A percentile compares a stretch with the other conserved stretches of the same genome.
phyloP scores from a whole-genome alignment of 2,888 invertebrate species.

The Liopterus haemorrhoidalis region DNA sequence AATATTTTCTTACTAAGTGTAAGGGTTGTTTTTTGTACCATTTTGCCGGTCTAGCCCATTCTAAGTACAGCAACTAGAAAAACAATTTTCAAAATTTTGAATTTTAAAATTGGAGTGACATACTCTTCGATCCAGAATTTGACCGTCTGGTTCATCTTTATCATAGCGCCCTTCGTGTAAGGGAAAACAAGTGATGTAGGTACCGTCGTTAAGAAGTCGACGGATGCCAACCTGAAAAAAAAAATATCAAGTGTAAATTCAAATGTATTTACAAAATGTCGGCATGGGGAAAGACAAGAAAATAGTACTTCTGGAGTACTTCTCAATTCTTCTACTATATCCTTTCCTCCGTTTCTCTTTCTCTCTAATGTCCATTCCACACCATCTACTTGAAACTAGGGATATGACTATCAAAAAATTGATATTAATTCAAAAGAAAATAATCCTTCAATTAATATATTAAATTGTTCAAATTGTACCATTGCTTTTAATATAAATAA shows the following conservation, averaged over 20 bases:
- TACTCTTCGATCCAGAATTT: constrained; percentile 67
- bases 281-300: not conserved
- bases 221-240: constrained; percentile 68
- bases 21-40: constrained; percentile 93
- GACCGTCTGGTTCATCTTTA: constrained; percentile 60
- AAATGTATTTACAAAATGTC: not conserved
- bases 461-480: too few species aligned
- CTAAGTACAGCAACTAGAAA: constrained; percentile 72
- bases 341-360: too few species aligned
- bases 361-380: too few species aligned
- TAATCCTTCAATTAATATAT: too few species aligned
- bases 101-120: constrained; percentile 32
- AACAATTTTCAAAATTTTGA: not conserved
- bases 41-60: constrained; percentile 85
- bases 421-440: too few species aligned
- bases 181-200: constrained; percentile 78
- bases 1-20: constrained; percentile 80
- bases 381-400: too few species aligned
- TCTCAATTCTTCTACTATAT: too few species aligned
- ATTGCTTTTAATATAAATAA: too few species aligned
- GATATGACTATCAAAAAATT: too few species aligned
- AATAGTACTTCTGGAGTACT: too few species aligned
- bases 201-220: constrained; percentile 73
- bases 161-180: constrained; percentile 82
- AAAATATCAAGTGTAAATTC: too few species aligned